Conservation (phyloP, 2,113 vertebrate genomes). For the Psophia crepitans region DNA sequence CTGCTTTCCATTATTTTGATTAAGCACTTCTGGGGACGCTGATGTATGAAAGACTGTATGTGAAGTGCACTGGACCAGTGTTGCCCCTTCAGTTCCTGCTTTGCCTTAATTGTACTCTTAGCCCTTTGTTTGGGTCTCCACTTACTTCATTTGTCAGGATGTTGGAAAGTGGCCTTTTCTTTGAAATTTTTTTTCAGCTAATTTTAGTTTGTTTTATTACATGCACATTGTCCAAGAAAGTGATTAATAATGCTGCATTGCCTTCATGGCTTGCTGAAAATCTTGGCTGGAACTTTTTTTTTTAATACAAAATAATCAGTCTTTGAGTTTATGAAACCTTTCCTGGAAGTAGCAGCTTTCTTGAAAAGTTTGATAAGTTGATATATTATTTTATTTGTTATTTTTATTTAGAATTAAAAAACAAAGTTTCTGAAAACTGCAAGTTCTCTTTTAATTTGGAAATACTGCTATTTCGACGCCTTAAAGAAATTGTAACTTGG, state of each 20-base stretch:
- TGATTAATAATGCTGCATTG: conserved; percentile 36
- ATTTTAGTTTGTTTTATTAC: conserved; percentile 62
- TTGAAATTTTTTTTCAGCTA: conserved; percentile 9
- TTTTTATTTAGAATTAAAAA: background rate
- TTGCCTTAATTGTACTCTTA: conserved; percentile 20
- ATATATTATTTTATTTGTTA: background rate
- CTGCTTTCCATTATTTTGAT: conserved; percentile 16
- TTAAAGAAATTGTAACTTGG: background rate
- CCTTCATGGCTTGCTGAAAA: conserved; percentile 11
- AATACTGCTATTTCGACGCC: background rate
- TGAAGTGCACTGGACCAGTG: conserved; percentile 25
- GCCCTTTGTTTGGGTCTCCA: conserved; percentile 42
- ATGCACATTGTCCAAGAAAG: conserved; percentile 1
- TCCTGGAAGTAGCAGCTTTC: background rate
- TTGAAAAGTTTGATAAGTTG: background rate
- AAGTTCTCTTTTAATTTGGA: background rate
- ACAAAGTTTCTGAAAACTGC: background rate
- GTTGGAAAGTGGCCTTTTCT: conserved; percentile 60
- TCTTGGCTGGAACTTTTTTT: background rate
- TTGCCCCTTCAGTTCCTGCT: conserved; percentile 42
- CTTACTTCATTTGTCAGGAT: conserved; percentile 52
- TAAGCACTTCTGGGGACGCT: conserved; percentile 16
- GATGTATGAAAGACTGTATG: background rate
- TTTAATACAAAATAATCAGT: conserved; percentile 16
- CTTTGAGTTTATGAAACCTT: background rate